Base-by-base conservation (phyloP, 2,113 vertebrate species). In the Junco hyemalis region DNA sequence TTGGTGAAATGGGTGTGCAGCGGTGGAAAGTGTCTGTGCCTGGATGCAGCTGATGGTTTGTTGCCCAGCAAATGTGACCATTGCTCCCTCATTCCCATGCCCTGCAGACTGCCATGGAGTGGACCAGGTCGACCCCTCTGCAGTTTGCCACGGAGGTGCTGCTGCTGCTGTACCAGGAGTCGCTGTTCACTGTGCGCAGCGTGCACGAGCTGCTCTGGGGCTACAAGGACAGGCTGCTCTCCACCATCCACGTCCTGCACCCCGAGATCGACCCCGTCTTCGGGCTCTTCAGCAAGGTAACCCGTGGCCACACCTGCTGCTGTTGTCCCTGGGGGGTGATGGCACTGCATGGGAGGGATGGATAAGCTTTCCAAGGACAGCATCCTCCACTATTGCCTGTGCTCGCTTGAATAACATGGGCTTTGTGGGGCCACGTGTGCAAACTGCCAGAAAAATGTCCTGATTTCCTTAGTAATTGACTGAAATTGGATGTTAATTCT, bases 131-230 rank as follows among this genome's bases (percentile, higher is more conserved):
- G 17, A 96, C 61, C 33, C 18, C 96, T 6, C 42, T 97, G 9
- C 93, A 36, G 65, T 38, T 92, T 16, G 38, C 95, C 95, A 72
- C 98, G 9, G 91, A 98, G 97, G 97, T 97, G 4, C 63, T 96
- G 68, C 51, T 96, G 26, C 35, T 96, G 3, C 64, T 97, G 6
- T 98, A 97, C 51, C 76, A 96, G 12, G 98, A 98, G 53, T 97
- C 97, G 3, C 74, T 99, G 48, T 99, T 99, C 53, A 95, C 95
- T 15, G 98, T 97, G 0, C 98, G 22, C 92, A 97, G 97, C 0
- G 98, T 99, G 5, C 96, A 98, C 1, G 98, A 99, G 22, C 93
- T 99, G 44, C 97, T 99, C 23, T 99, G 99, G 99, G 99, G 99
- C 42, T 99, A 99, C 92, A 98, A 97, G 73, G 99, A 99, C 76